These are phyloP conservation scores for Alitta virens DNA, from an alignment of 2,888 invertebrate genomes.

Conservation along the genomic window DNA sequence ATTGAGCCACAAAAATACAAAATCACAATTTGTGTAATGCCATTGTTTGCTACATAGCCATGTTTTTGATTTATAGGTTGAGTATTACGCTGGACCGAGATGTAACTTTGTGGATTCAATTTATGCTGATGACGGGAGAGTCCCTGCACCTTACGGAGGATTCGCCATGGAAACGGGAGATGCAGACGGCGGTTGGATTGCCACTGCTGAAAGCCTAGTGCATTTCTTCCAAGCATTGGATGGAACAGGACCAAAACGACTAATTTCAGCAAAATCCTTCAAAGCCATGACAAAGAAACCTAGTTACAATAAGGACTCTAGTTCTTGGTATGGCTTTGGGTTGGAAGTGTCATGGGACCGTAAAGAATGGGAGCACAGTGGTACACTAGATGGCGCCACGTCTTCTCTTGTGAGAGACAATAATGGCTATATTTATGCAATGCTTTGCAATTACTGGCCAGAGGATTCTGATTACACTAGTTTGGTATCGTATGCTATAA, in stretches of 20 bases:
- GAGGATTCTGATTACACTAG: slow-evolving; percentile 45
- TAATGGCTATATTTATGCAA: slow-evolving; percentile 40
- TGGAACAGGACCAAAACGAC: slow-evolving; percentile 3
- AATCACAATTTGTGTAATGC: no score
- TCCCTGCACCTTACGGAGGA: slow-evolving; percentile 42
- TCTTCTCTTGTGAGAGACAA: slow-evolving; percentile 34
- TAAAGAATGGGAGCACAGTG: slow-evolving; percentile 44
- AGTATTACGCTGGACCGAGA: slow-evolving; percentile 20
- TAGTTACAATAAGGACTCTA: slow-evolving; percentile 29
- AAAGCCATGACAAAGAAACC: slow-evolving; percentile 35
- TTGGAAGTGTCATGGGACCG: slow-evolving; percentile 42
- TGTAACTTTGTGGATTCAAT: slow-evolving; percentile 14
- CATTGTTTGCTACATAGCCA: not conserved
- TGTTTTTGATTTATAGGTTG: slow-evolving; percentile 14
- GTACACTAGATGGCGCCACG: slow-evolving; percentile 49
- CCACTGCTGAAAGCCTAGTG: slow-evolving; percentile 35
- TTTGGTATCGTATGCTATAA: slow-evolving; percentile 40
- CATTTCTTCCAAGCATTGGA: slow-evolving; percentile 20
- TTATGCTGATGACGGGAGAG: slow-evolving; percentile 26
- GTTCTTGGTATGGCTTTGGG: slow-evolving; percentile 41
- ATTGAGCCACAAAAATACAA: not conserved
- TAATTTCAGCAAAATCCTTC: slow-evolving; percentile 16
- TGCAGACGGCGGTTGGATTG: slow-evolving; percentile 45
- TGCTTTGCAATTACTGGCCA: slow-evolving; percentile 45
- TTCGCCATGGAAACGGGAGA: slow-evolving; percentile 42